phyloP scores from a whole-genome alignment of 2,797 vertebrate genomes.

The Lepilemur ruficaudatus region DNA sequence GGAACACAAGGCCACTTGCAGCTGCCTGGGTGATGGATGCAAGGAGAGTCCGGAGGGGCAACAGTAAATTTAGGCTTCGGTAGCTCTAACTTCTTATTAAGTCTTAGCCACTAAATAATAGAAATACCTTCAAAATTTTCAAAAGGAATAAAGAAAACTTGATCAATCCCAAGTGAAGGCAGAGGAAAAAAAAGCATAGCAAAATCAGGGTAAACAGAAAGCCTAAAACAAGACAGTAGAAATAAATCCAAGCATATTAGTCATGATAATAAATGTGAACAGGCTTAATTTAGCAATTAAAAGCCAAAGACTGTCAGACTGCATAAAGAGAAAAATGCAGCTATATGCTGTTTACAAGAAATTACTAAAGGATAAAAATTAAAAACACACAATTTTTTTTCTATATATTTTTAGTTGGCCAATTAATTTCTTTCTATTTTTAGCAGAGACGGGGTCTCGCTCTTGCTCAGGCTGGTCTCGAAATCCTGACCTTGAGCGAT shows the following conservation, averaged over 20 bases:
- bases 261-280: not conserved
- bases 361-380: not conserved
- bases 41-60: rapidly evolving
- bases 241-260: not conserved
- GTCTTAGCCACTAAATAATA: not conserved
- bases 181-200: not conserved
- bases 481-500: too few species aligned
- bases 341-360: not conserved
- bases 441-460: too few species aligned
- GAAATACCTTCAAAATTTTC: not conserved
- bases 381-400: not conserved
- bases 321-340: not conserved
- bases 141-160: not conserved
- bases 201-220: not conserved
- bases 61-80: not conserved
- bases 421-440: too few species aligned
- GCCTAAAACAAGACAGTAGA: not conserved
- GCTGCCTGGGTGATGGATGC: too few species aligned
- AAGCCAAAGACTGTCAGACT: not conserved
- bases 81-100: not conserved
- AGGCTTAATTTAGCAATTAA: not conserved
- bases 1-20: not conserved
- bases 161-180: not conserved
- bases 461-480: too few species aligned
- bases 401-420: too few species aligned